A percentile compares a stretch with the other conserved stretches of the same genome.
phyloP scores from a whole-genome alignment of 2,888 invertebrate species.

The Odontothrips loti region DNA sequence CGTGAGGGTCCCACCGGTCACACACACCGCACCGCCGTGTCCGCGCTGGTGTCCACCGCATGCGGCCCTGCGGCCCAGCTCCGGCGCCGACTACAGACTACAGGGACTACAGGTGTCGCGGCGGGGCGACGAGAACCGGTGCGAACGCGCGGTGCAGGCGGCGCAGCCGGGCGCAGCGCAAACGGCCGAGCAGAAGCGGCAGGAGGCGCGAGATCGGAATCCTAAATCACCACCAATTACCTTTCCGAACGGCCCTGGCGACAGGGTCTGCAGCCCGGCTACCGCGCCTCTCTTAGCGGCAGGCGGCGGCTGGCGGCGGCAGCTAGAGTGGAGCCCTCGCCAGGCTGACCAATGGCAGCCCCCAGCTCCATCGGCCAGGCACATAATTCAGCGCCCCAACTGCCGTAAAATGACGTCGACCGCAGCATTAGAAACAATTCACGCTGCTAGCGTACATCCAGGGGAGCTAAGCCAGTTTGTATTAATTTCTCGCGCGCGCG shows the following conservation, averaged over 20 bases:
- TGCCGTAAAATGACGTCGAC: not conserved
- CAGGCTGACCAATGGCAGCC: no score
- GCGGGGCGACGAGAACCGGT: not conserved
- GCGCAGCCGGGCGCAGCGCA: no score
- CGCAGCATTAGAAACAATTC: not conserved
- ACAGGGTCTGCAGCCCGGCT: not conserved
- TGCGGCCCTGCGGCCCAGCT: not conserved
- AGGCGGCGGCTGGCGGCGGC: not conserved
- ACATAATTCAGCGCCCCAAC: not conserved
- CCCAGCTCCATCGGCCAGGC: not conserved
- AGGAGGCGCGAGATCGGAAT: constrained; percentile 11
- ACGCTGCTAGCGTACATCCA: not conserved
- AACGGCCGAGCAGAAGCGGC: no score
- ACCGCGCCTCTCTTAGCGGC: not conserved
- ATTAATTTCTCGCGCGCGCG: not conserved
- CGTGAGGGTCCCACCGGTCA: no score
- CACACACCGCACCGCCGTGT: no score
- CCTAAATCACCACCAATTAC: constrained; percentile 22
- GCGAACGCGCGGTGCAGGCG: no score
- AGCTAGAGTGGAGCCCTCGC: no score
- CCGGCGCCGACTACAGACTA: not conserved
- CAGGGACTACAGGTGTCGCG: not conserved
- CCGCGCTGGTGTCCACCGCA: no score
- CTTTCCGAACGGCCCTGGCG: not conserved
- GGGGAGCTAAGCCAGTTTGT: not conserved